Base-by-base conservation (phyloP, 92 coral and sea anemone species). In the Micromussa lordhowensis region DNA sequence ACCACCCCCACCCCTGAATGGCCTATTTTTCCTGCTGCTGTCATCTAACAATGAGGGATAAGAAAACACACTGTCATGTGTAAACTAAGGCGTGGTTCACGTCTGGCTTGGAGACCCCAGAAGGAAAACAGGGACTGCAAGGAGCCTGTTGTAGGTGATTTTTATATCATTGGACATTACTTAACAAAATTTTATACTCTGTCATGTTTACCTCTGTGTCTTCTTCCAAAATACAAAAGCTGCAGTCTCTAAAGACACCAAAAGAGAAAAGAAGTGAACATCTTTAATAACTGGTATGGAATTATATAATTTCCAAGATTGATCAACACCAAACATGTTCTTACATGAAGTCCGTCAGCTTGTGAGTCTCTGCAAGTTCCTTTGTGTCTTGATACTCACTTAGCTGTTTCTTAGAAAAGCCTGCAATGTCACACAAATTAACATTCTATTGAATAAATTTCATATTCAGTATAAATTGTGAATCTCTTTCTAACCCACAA, bases 261-360 rank as follows among this genome's bases (percentile, higher is more conserved):
- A 44, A 16, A 24, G 26, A 11, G 70, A 64, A 63, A 66, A 26
- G 16, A 61, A 9, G 3, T 66, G 71, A 59, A 28, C 22, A 22
- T 10, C 10, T 19, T 61, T 19, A 61, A 61, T 61, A 61, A 61
- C 68, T 61, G 26, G 68, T 61, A 61, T 17, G 22, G 26, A 22
- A 3, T 28, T 10, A n/a, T 26, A 66, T 9, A 5, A 26, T 26
- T 26, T 28, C 1, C 71, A 66, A 63, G 34, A 1, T 24, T 66
- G 68, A 22, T 61, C 68, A 66, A 66, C 71, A 26, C 4, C 1
- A 9, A 13, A 21, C 18, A 34, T 51, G 31, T 22, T 31, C 88
- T 28, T 38, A 84, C 88, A 57, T 84, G 81, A 84, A 58, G 15
- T 75, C 59, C 3, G 81, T 75, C 19, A 74, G 51, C 74, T 84